Conservation (phyloP, 2,113 vertebrate genomes). For the Hoplias malabaricus region DNA sequence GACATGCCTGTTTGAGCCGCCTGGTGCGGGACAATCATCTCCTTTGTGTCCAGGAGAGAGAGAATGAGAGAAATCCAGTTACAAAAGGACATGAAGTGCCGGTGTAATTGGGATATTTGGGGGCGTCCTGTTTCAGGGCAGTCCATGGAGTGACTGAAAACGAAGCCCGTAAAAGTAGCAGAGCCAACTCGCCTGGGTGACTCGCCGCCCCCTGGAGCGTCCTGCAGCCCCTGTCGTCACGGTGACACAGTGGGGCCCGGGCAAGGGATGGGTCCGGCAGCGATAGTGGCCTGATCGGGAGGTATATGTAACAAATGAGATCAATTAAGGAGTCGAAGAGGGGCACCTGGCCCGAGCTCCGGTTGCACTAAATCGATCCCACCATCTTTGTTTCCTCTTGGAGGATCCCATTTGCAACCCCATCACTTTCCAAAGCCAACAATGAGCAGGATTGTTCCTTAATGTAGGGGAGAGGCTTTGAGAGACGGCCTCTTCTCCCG, state of each 20-base stretch:
- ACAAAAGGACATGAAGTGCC: slow-evolving; percentile 90
- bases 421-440: slow-evolving; percentile 76
- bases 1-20: slow-evolving; percentile 70
- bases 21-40: slow-evolving; percentile 71
- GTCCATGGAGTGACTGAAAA: slow-evolving; percentile 79
- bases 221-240: slow-evolving; percentile 17
- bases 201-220: slow-evolving; percentile 63
- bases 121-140: slow-evolving; percentile 82
- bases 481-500: slow-evolving; percentile 73
- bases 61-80: slow-evolving; percentile 69
- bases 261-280: slow-evolving; percentile 73
- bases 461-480: slow-evolving; percentile 75
- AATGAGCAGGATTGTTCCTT: slow-evolving; percentile 86
- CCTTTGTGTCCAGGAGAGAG: slow-evolving; percentile 73
- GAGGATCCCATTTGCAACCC: slow-evolving; percentile 78
- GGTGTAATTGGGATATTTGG: slow-evolving; percentile 94
- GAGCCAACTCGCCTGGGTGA: slow-evolving; percentile 58
- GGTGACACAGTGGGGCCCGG: slow-evolving; percentile 73
- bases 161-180: slow-evolving; percentile 85
- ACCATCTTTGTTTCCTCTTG: slow-evolving; percentile 83
- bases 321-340: slow-evolving; percentile 92
- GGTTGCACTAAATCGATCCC: slow-evolving; percentile 88
- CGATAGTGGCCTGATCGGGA: slow-evolving; percentile 87
- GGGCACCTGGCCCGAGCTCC: slow-evolving; percentile 86
- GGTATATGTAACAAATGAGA: slow-evolving; percentile 97